Evolutionary conservation across 2,113 vertebrate species (phyloP), one percentile per base, ranked within the genome.

Genomic region (Mus spicilegus): DNA sequence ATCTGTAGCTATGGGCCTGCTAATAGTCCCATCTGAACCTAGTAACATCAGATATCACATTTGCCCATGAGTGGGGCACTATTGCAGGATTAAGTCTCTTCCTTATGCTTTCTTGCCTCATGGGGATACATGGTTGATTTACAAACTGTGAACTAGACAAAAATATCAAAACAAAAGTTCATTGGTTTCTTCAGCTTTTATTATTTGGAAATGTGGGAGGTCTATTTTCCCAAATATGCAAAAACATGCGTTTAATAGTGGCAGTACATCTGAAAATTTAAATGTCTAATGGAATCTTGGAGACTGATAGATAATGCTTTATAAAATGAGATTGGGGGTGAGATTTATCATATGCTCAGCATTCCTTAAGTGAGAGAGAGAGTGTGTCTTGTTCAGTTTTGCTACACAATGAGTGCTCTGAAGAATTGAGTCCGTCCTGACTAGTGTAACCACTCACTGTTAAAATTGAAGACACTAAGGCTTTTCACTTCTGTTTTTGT

Each of bases 161-260:
- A 91, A 91, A 75, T 80, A 24, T n/a, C 2, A 28, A 67, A 69
- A 49, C 28, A 86, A 86, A 85, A 89, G 58, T 69, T 42, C 46
- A 56, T 9, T 89, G 54, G 42, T 82, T 39, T 24, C 42, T 69
- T 90, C 39, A 80, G 33, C n/a, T 88, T 92, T 89, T 92, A 82
- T 84, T 81, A 6, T 72, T 33, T 84, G 39, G 4, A 28, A 61
- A 61, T 8, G 11, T 61, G 6, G 12, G 13, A 39, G 12, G 12
- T 13, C 12, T 80, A 14, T 94, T 94, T 76, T 3, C 39, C 8
- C 16, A 75, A 80, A 78, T 20, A 28, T 19, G 11, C 14, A 39
- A 78, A 92, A 90, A 65, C 19, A 51, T 9, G 81, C 7, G 6
- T 95, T 84, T 88, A 69, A 33, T 89, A 89, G 61, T 89, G 72